Evolutionary conservation across 2,797 vertebrate species (phyloP).

Genomic region (Poecilia velifera): DNA sequence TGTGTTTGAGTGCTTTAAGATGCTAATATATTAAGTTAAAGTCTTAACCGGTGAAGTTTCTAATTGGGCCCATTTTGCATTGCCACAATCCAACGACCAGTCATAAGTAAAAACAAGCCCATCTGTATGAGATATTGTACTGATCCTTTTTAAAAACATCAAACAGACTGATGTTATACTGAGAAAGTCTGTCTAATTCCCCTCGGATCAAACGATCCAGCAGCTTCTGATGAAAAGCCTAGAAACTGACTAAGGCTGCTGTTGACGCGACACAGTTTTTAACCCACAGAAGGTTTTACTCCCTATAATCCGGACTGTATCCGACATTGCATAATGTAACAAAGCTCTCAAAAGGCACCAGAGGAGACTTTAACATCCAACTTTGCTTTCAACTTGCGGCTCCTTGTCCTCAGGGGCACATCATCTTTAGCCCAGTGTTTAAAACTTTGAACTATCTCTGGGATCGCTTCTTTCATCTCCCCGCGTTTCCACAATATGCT

Average conservation of each 20-base stretch:
- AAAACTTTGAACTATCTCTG: constrained; percentile 58
- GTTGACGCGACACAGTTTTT: constrained; percentile 40
- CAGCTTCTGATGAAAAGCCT: constrained; percentile 65
- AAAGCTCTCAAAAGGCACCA: constrained; percentile 7
- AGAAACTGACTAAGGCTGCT: constrained; percentile 51
- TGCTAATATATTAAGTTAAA: not conserved
- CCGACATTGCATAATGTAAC: constrained; percentile 26
- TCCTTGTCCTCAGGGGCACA: constrained; percentile 15
- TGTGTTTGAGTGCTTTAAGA: not conserved
- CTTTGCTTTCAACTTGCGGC: constrained; percentile 53
- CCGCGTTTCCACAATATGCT: constrained; percentile 53
- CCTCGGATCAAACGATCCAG: constrained; percentile 52
- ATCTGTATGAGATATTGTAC: constrained; percentile 12
- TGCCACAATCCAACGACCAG: not conserved
- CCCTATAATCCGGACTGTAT: not conserved
- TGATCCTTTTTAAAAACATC: constrained; percentile 57
- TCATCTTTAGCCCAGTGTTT: constrained; percentile 52
- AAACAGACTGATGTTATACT: constrained; percentile 60
- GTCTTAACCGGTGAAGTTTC: not conserved
- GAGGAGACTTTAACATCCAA: constrained; percentile 16
- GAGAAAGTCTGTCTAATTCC: constrained; percentile 61
- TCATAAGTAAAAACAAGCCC: constrained; percentile 1
- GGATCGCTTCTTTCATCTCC: constrained; percentile 71
- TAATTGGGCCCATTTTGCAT: not conserved
- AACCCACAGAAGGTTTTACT: not conserved